Conservation (phyloP, 2,113 vertebrate species). For the Tamias sibiricus region DNA sequence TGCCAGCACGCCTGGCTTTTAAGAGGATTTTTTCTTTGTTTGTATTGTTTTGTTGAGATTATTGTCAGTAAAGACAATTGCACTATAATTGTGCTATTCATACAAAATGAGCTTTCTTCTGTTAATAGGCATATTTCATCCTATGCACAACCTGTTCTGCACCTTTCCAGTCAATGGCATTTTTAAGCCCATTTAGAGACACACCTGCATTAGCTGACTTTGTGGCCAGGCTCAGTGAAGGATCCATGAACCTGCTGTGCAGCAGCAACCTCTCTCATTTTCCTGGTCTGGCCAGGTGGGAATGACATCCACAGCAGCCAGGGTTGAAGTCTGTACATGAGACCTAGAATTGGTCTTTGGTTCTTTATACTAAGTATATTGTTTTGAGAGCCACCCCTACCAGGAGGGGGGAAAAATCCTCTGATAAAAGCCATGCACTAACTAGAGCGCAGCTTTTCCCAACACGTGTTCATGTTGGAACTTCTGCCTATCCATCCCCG, state of each 20-base stretch:
- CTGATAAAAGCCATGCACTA: background rate
- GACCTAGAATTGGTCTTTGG: slow-evolving; percentile 64
- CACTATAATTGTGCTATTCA: background rate
- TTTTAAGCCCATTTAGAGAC: slow-evolving; percentile 77
- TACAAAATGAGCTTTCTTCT: slow-evolving; percentile 1
- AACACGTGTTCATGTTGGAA: background rate
- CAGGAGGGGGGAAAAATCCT: background rate
- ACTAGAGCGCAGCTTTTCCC: background rate
- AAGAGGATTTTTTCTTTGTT: background rate
- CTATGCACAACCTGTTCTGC: slow-evolving; percentile 47
- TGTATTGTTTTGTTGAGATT: background rate
- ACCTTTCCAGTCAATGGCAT: slow-evolving; percentile 77
- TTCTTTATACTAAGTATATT: slow-evolving; percentile 57
- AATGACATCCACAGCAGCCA: slow-evolving; percentile 75
- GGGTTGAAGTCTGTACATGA: slow-evolving; percentile 63
- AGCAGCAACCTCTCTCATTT: background rate
- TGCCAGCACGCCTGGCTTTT: no score
- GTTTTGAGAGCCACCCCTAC: slow-evolving; percentile 50
- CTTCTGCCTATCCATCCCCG: no score
- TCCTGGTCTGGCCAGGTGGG: slow-evolving; percentile 68
- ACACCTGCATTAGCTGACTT: slow-evolving; percentile 74
- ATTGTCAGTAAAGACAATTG: background rate
- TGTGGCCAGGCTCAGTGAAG: slow-evolving; percentile 65
- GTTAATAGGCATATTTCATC: background rate
- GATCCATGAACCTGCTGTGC: slow-evolving; percentile 73